Evolutionary conservation across 2,888 invertebrate genomes (phyloP).

Genomic region (Lepetodrilus schrolli): DNA sequence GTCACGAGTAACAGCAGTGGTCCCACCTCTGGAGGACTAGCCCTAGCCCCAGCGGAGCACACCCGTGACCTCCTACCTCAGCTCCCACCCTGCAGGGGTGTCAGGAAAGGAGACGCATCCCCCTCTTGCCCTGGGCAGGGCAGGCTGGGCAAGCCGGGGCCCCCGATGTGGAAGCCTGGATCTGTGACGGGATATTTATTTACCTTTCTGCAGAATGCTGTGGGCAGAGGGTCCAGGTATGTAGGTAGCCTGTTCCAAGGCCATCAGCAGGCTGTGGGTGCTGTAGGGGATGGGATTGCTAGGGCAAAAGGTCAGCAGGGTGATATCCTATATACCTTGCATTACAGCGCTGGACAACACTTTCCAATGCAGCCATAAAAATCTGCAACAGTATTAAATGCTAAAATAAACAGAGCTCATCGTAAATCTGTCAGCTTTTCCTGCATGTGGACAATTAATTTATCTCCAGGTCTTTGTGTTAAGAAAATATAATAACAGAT

Average conservation of each 20-base stretch:
- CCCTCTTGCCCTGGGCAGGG: background rate
- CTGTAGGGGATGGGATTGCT: background rate
- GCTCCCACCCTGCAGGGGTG: background rate
- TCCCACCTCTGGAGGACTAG: too few species aligned
- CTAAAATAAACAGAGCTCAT: slow-evolving; percentile 19
- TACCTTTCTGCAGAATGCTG: slow-evolving; percentile 16
- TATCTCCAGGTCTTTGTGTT: too few species aligned
- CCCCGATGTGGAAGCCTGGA: background rate
- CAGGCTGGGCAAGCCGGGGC: background rate
- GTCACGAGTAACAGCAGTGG: too few species aligned
- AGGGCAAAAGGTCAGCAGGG: slow-evolving; percentile 25
- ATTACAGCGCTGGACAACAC: background rate
- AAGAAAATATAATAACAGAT: too few species aligned
- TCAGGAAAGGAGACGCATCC: slow-evolving; percentile 21
- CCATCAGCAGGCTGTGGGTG: background rate
- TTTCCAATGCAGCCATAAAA: slow-evolving; percentile 2
- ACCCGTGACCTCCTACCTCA: background rate
- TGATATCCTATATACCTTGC: too few species aligned
- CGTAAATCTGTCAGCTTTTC: slow-evolving; percentile 12
- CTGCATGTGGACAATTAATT: background rate
- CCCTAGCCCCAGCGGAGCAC: too few species aligned
- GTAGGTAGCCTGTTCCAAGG: background rate
- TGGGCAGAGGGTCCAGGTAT: slow-evolving; percentile 15
- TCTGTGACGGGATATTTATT: slow-evolving; percentile 19
- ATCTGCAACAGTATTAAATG: slow-evolving; percentile 19